Evolutionary conservation across 23 tunicate species (phyloP), one percentile per base, ranked within the genome.

Genomic region (Ascidia mentula): DNA sequence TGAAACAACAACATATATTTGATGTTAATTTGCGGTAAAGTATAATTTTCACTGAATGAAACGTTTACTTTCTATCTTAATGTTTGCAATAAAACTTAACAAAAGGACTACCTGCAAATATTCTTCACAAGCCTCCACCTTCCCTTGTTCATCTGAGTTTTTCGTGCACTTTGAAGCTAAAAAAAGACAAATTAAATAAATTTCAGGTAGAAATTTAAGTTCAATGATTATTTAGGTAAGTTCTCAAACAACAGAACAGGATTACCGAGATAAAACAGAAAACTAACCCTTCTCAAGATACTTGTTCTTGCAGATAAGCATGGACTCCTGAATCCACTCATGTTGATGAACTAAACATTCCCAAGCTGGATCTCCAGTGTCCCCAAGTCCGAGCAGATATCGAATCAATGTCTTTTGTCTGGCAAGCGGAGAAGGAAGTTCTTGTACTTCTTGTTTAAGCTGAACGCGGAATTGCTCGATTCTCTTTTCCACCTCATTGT

Each of bases 361-460:
- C 99, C 99, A 95, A 0, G 95, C 95, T 18, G 99, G 99, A 75
- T 95, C 99, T 15, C 89, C 84, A 6, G 81, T 20, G 8, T 81
- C 90, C 13, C 90, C 96, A 9, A 88, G 69, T 70, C 86, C 86
- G 37, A 92, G 70, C 42, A 92, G 83, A 76, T 87, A 88, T 17
- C 98, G 85, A 82, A 92, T 92, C 78, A 92, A 45, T 15, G 61
- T 92, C 80, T 92, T 92, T 59, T 92, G 98, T 28, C 86, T 74
- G 1, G 85, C 15, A 7, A 92, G 78, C 0, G 98, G 90, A 22
- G 83, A 76, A 18, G 98, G 98, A 39, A 93, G 82, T 59, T 93
- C 73, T 39, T 80, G 75, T 0, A 92, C 76, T 45, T 92, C 98
- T 17, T 75, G 46, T 7, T 69, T 86, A 18, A 92, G 77, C 39